Base-by-base conservation (phyloP, 2,797 vertebrate species). In the Sebastes hubbsi region DNA sequence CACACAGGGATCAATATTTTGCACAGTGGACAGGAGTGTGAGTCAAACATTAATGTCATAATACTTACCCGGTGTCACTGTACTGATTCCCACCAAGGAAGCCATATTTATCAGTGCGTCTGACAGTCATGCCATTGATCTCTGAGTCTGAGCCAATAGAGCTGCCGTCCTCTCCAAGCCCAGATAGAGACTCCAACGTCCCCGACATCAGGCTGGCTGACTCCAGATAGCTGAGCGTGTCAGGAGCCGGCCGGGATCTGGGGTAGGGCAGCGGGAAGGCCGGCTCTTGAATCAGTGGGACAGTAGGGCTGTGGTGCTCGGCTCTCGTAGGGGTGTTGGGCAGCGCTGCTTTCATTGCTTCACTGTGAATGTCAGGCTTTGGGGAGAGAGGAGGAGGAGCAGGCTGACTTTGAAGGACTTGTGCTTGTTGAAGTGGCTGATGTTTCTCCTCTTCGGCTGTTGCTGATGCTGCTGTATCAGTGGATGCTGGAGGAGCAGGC, bases 151-250 rank as follows among this genome's bases (percentile, higher is more conserved):
- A 98, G 54, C 97, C 97, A 77, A 98, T 3, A 1, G 97, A 98
- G 92, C 97, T 98, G 54, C 92, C 94, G 49, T 98, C 97, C 56
- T 98, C 97, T 3, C 95, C 95, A 52, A 97, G 83, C 8, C 96
- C 95, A 2, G 94, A 94, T 77, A 98, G 93, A 10, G 97, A 98
- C 89, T 98, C 97, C 93, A 97, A 69, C 0, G 97, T 98, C 46
- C 97, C 97, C 0, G 97, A 98, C 95, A 98, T 97, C 75, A 98
- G 56, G 89, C 97, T 98, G 79, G 97, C 97, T 0, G 97, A 98
- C 84, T 98, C 97, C 81, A 98, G 90, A 83, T 97, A 97, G 89
- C 96, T 97, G 73, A 98, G 93, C 2, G 95, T 96, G 92, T 98
- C 97, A 0, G 93, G 95, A 32, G 97, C 97, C 0, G 92, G 94